phyloP scores from a whole-genome alignment of 2,888 invertebrate genomes.

The Rhaphigaster nebulosa region DNA sequence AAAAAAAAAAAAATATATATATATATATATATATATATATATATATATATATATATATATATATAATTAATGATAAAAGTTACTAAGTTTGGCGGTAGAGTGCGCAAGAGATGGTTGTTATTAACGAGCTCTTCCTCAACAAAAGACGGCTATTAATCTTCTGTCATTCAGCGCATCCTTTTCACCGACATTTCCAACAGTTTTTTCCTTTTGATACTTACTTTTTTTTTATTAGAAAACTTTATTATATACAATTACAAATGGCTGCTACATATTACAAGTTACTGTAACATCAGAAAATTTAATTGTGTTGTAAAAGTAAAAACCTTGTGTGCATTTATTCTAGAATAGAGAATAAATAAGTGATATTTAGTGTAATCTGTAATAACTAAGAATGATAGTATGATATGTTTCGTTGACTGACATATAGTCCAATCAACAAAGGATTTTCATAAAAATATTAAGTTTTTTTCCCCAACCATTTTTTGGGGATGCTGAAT shows the following conservation, averaged over 20 bases:
- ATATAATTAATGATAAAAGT: background rate
- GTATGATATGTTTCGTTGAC: too few relatives aligned
- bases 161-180: background rate
- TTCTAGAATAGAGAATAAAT: too few relatives aligned
- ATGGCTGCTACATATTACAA: background rate
- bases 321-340: too few relatives aligned
- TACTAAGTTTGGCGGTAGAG: background rate
- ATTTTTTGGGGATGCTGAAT: too few relatives aligned
- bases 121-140: background rate
- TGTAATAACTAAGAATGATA: too few relatives aligned
- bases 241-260: background rate
- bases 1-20: too few relatives aligned
- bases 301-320: background rate
- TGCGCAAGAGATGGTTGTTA: background rate
- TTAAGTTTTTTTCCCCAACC: too few relatives aligned
- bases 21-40: too few relatives aligned
- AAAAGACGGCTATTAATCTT: background rate
- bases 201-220: background rate
- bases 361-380: too few relatives aligned
- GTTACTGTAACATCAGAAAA: background rate
- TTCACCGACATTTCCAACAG: background rate
- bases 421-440: too few relatives aligned
- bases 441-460: too few relatives aligned
- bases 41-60: slow-evolving; percentile 43
- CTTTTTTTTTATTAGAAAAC: background rate